A percentile compares a stretch with the other conserved stretches of the same genome.
Evolutionary conservation across 2,888 invertebrate species (phyloP).

Genomic region (Ypsolopha scabrella): DNA sequence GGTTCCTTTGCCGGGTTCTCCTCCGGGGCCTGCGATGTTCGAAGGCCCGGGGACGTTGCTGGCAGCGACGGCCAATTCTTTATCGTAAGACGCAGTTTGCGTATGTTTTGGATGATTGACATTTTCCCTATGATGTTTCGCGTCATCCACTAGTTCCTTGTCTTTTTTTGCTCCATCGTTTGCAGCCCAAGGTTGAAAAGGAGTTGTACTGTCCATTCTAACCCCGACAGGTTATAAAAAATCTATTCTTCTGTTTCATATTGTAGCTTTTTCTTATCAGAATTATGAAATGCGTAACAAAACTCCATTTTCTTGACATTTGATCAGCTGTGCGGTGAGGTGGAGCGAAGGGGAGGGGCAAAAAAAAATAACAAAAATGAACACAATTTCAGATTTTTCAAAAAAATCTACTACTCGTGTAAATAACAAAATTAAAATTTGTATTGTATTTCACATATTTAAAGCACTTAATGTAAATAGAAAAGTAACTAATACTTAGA

Average conservation of each 20-base stretch:
- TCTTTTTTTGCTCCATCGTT: conserved; percentile 61
- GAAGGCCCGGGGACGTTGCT: conserved; percentile 53
- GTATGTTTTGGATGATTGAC: conserved; percentile 71
- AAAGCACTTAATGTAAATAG: too few relatives aligned
- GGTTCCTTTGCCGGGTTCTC: conserved; percentile 30
- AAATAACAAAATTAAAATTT: too few relatives aligned
- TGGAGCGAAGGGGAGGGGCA: conserved; percentile 30
- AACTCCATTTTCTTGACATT: conserved; percentile 71
- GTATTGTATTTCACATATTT: too few relatives aligned
- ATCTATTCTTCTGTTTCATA: conserved; percentile 48
- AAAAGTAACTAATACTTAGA: too few relatives aligned
- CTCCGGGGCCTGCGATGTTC: conserved; percentile 32
- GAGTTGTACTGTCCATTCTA: conserved; percentile 64
- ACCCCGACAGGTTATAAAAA: conserved; percentile 38
- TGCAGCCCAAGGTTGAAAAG: conserved; percentile 65
- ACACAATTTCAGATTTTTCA: too few relatives aligned
- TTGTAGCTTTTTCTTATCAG: conserved; percentile 45
- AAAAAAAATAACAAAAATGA: too few relatives aligned
- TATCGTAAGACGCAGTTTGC: conserved; percentile 69
- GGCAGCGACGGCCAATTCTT: conserved; percentile 56
- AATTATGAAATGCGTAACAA: conserved; percentile 63
- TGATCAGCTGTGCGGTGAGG: conserved; percentile 68
- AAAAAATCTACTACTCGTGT: too few relatives aligned
- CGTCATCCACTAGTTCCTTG: conserved; percentile 64
- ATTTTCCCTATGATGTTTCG: conserved; percentile 70